Percentiles rank a stretch among this genome's conserved stretches.
phyloP scores from a whole-genome alignment of 2,113 vertebrate genomes.

The Cyanoderma ruficeps region DNA sequence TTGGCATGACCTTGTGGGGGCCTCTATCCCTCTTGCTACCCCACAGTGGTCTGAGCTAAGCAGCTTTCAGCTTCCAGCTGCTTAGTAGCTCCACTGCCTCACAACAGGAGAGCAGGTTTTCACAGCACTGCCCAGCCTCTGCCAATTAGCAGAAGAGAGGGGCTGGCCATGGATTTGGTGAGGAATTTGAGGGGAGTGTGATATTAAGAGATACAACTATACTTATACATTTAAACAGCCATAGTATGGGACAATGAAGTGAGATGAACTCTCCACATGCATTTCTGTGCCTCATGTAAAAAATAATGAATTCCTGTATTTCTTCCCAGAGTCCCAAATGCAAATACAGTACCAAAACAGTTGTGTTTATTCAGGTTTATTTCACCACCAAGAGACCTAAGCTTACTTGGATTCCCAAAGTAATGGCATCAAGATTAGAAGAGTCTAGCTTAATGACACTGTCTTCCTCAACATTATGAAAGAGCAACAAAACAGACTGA shows the following conservation, averaged over 20 bases:
- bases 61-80: conserved; percentile 30
- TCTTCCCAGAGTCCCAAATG: conserved; percentile 3
- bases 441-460: background rate
- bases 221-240: background rate
- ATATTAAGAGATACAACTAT: background rate
- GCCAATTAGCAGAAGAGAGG: background rate
- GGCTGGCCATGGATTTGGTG: background rate
- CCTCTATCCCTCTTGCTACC: background rate
- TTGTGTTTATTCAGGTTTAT: conserved; percentile 8
- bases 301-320: conserved; percentile 18
- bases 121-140: background rate
- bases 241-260: background rate
- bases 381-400: background rate
- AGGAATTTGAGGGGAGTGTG: background rate
- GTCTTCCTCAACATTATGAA: background rate
- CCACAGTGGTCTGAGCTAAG: background rate
- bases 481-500: background rate
- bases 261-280: background rate
- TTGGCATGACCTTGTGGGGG: background rate
- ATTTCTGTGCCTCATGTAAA: background rate
- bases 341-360: conserved; percentile 27
- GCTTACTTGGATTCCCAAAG: conserved; percentile 18
- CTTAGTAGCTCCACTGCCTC: conserved; percentile 18
- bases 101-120: background rate
- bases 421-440: background rate